Evolutionary conservation across 2,888 invertebrate species (phyloP).

Genomic region (Rhimphoctona megacephalus): DNA sequence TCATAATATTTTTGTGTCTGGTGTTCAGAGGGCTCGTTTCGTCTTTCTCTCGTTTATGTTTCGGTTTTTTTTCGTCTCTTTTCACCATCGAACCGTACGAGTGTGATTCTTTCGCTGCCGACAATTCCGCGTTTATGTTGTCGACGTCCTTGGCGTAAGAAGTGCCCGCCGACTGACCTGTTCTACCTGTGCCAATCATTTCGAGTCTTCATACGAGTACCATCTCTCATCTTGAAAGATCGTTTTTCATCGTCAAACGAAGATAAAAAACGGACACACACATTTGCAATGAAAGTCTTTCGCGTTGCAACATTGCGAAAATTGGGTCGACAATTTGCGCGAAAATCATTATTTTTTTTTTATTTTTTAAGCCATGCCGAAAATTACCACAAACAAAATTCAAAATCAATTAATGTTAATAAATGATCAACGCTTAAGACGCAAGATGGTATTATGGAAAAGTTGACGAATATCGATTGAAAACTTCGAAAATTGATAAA

Average conservation of each 20-base stretch:
- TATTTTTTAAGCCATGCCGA: background rate
- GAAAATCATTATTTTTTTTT: slow-evolving; percentile 1
- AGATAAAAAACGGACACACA: background rate
- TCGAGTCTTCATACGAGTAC: slow-evolving; percentile 40
- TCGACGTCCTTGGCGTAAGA: slow-evolving; percentile 78
- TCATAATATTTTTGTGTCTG: slow-evolving; percentile 36
- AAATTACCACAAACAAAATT: background rate
- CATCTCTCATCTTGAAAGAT: slow-evolving; percentile 36
- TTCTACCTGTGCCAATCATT: slow-evolving; percentile 30
- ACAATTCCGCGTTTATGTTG: slow-evolving; percentile 76
- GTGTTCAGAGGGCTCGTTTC: slow-evolving; percentile 33
- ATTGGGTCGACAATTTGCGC: slow-evolving; percentile 1
- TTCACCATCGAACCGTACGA: slow-evolving; percentile 47
- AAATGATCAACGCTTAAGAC: no score
- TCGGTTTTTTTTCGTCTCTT: slow-evolving; percentile 5
- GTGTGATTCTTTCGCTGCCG: slow-evolving; percentile 33
- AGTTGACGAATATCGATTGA: no score
- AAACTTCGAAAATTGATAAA: no score
- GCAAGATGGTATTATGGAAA: no score
- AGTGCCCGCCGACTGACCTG: slow-evolving; percentile 41
- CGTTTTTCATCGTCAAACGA: slow-evolving; percentile 35
- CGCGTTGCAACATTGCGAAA: slow-evolving; percentile 1
- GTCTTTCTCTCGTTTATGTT: slow-evolving; percentile 1
- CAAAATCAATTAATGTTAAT: background rate
- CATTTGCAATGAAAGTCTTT: background rate